Evolutionary conservation across 1,140 invertebrate species (phyloP).

Genomic region (Chrysopa pallens): DNA sequence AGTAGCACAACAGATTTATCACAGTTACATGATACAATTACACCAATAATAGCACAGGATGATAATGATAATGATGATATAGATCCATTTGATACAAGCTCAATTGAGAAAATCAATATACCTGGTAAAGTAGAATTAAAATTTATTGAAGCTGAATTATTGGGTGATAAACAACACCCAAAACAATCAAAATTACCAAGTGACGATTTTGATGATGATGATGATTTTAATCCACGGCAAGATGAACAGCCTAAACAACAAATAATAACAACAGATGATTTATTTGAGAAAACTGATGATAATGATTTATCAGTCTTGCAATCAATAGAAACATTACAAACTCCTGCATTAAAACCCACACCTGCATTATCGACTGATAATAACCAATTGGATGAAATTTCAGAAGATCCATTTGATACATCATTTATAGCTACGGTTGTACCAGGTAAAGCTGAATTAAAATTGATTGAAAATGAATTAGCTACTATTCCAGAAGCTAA

Average conservation of each 20-base stretch:
- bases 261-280: slow-evolving; percentile 37
- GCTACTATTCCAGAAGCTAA: slow-evolving; percentile 6
- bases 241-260: slow-evolving; percentile 17
- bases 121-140: slow-evolving; percentile 62
- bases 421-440: slow-evolving; percentile 33
- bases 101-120: slow-evolving; percentile 43
- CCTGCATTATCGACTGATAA: slow-evolving; percentile 19
- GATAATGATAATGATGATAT: slow-evolving; percentile 28
- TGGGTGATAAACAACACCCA: slow-evolving; percentile 25
- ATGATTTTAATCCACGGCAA: slow-evolving; percentile 59
- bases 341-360: slow-evolving; percentile 22
- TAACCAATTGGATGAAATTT: slow-evolving; percentile 16
- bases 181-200: slow-evolving; percentile 1
- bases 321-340: slow-evolving; percentile 17
- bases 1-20: slow-evolving; percentile 58
- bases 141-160: slow-evolving; percentile 56
- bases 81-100: slow-evolving; percentile 75
- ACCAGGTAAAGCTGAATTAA: slow-evolving; percentile 38
- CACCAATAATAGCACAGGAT: slow-evolving; percentile 29
- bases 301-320: slow-evolving; percentile 12
- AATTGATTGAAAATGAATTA: slow-evolving; percentile 38
- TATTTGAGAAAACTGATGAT: slow-evolving; percentile 23
- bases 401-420: slow-evolving; percentile 47
- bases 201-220: slow-evolving; percentile 36
- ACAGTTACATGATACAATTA: slow-evolving; percentile 42